These are phyloP conservation scores for Miltochrista miniata DNA, from an alignment of 2,888 invertebrate species.

Conservation along the genomic window DNA sequence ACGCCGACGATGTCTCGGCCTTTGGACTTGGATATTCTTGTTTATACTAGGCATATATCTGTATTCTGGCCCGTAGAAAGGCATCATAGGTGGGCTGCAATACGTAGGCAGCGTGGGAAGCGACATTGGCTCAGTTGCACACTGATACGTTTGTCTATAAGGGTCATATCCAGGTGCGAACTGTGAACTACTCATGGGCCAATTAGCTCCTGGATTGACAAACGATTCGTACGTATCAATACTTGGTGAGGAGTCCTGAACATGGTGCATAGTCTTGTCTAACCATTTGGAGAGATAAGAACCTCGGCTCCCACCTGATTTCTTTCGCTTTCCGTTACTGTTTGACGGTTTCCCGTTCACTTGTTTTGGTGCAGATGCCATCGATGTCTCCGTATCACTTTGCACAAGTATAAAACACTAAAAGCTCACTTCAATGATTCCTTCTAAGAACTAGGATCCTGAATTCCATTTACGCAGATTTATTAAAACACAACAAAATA, in stretches of 20 bases:
- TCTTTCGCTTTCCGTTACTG: slow-evolving; percentile 78
- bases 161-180: slow-evolving; percentile 73
- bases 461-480: slow-evolving; percentile 34
- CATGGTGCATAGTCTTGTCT: slow-evolving; percentile 75
- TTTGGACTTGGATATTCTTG: slow-evolving; percentile 65
- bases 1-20: slow-evolving; percentile 60
- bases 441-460: slow-evolving; percentile 27
- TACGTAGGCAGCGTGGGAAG: slow-evolving; percentile 85
- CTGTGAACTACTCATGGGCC: slow-evolving; percentile 60
- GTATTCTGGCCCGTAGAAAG: slow-evolving; percentile 60
- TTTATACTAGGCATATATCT: slow-evolving; percentile 63
- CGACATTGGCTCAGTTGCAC: slow-evolving; percentile 85
- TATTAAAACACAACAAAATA: slow-evolving; percentile 31
- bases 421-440: slow-evolving; percentile 27
- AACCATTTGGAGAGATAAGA: slow-evolving; percentile 79
- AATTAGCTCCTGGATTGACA: slow-evolving; percentile 58
- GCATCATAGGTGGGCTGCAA: slow-evolving; percentile 64
- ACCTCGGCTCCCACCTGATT: slow-evolving; percentile 69
- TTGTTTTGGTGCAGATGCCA: slow-evolving; percentile 78
- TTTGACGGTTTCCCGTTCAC: slow-evolving; percentile 66
- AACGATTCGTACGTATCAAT: slow-evolving; percentile 69
- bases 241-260: slow-evolving; percentile 67
- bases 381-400: slow-evolving; percentile 44
- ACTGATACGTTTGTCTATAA: slow-evolving; percentile 80
- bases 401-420: slow-evolving; percentile 17